phyloP scores from a whole-genome alignment of 2,797 vertebrate genomes.

The Limosa lapponica region DNA sequence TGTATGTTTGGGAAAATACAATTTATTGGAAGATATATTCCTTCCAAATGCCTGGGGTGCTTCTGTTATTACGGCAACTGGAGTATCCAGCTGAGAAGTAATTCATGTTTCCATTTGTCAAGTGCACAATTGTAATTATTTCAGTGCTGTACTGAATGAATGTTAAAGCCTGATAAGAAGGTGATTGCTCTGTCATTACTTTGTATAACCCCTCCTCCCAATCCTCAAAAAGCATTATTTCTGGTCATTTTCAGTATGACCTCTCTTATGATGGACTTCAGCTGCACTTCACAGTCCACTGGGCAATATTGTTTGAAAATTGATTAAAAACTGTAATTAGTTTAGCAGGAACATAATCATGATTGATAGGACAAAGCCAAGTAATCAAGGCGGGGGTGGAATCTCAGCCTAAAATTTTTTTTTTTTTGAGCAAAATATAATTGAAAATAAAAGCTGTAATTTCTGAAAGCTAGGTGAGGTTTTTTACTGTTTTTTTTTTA shows the following conservation, averaged over 20 bases:
- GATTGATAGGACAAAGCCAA: constrained; percentile 34
- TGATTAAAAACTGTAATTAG: constrained; percentile 59
- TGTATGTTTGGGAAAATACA: constrained; percentile 17
- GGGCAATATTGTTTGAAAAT: constrained; percentile 33
- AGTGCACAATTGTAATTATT: constrained; percentile 33
- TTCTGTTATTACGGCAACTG: neutral
- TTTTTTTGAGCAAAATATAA: neutral
- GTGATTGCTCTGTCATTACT: neutral
- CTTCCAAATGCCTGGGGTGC: neutral
- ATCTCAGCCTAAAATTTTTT: neutral
- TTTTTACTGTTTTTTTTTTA: neutral
- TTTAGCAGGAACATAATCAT: constrained; percentile 22
- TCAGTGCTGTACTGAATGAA: neutral
- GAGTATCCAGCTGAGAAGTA: constrained; percentile 1
- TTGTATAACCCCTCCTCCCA: neutral
- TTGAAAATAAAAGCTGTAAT: neutral
- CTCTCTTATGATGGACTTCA: constrained; percentile 8
- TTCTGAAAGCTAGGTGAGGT: neutral
- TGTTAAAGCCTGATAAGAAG: neutral
- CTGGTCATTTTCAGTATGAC: neutral
- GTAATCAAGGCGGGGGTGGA: neutral
- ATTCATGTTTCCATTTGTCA: constrained; percentile 28
- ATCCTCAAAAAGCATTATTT: neutral
- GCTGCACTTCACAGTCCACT: constrained; percentile 22
- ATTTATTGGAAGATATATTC: neutral